These are phyloP conservation scores for Chunga burmeisteri DNA, from an alignment of 2,113 vertebrate species.

Conservation along the genomic window DNA sequence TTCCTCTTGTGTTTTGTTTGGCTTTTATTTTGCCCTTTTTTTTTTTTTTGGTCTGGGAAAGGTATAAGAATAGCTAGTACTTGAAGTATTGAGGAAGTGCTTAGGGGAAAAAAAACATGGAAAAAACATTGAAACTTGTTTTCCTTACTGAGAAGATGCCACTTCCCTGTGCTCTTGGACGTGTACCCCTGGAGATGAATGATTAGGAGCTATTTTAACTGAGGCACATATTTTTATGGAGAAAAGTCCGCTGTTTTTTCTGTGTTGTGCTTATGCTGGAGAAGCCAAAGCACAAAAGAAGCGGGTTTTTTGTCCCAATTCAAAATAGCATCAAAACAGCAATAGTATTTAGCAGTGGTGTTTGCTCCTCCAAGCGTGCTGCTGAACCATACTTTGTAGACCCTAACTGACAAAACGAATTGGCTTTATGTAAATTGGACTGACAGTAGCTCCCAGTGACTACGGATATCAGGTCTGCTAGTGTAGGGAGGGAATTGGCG, in stretches of 20 bases:
- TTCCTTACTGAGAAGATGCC: not conserved
- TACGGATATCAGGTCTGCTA: not conserved
- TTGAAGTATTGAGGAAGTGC: conserved; percentile 36
- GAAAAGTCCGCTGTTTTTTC: conserved; percentile 12
- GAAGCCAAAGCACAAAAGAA: conserved; percentile 23
- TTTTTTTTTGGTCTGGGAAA: not conserved
- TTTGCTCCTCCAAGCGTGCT: not conserved
- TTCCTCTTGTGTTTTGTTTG: conserved; percentile 68
- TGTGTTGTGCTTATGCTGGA: not conserved
- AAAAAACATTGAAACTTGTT: conserved; percentile 25
- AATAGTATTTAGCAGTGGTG: not conserved
- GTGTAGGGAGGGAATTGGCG: not conserved
- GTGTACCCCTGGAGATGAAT: conserved; percentile 29
- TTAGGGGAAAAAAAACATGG: not conserved
- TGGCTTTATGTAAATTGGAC: not conserved
- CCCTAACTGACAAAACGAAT: not conserved
- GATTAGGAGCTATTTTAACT: conserved; percentile 40
- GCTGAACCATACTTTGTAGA: not conserved
- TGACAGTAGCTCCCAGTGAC: conserved; percentile 26
- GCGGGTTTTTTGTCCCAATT: not conserved
- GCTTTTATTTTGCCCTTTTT: conserved; percentile 36
- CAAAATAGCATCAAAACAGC: conserved; percentile 31
- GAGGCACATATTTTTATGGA: conserved; percentile 22
- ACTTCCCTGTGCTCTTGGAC: not conserved
- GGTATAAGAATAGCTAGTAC: conserved; percentile 36